Evolutionary conservation across 2,888 invertebrate genomes (phyloP).

Genomic region (Mylabris sibirica): DNA sequence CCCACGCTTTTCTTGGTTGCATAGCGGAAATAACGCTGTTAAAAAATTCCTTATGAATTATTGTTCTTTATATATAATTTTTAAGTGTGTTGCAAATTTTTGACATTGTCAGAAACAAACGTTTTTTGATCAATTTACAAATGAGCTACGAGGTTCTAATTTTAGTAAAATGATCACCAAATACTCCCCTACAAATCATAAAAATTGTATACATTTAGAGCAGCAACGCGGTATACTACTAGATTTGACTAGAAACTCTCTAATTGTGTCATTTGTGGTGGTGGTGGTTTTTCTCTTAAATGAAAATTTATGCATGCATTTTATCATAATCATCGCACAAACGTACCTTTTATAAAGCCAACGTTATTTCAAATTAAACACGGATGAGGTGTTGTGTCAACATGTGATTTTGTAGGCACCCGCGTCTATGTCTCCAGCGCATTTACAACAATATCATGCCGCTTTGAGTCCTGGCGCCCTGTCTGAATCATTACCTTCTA

Average conservation of each 20-base stretch:
- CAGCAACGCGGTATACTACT: no score
- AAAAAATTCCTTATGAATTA: no score
- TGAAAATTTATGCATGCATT: slow-evolving; percentile 35
- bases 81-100: no score
- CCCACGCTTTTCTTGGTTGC: no score
- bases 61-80: no score
- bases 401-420: slow-evolving; percentile 76
- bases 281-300: slow-evolving; percentile 37
- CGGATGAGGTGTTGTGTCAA: slow-evolving; percentile 36
- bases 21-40: no score
- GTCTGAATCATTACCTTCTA: slow-evolving; percentile 81
- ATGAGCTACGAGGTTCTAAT: no score
- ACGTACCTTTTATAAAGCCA: slow-evolving; percentile 43
- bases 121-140: no score
- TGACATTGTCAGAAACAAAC: no score
- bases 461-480: slow-evolving; percentile 68
- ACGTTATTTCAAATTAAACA: slow-evolving; percentile 24
- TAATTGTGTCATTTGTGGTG: slow-evolving; percentile 21
- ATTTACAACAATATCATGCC: slow-evolving; percentile 78
- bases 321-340: slow-evolving; percentile 36
- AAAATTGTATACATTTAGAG: no score
- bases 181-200: no score
- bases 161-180: no score
- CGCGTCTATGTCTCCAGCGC: slow-evolving; percentile 89
- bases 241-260: not conserved